These are phyloP conservation scores for Streptopelia turtur DNA, from an alignment of 2,797 vertebrate species.

Conservation along the genomic window DNA sequence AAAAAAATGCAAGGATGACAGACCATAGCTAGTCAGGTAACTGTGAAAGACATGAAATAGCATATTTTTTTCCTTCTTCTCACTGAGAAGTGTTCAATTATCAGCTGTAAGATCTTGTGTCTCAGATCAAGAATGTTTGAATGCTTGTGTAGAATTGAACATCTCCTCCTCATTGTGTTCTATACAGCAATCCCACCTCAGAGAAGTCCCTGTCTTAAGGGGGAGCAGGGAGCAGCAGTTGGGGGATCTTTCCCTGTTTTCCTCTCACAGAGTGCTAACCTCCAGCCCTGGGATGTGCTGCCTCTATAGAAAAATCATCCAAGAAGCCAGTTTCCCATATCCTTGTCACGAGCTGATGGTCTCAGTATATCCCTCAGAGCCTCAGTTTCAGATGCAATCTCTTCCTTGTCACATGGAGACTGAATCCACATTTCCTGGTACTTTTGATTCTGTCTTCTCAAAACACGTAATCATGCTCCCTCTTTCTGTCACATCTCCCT, in stretches of 20 bases:
- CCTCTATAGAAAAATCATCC: background rate
- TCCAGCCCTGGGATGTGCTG: background rate
- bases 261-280: background rate
- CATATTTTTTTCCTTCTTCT: conserved; percentile 6
- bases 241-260: background rate
- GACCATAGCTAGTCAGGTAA: conserved; percentile 5
- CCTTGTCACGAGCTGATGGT: background rate
- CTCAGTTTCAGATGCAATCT: background rate
- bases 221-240: background rate
- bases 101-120: conserved; percentile 36
- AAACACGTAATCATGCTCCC: background rate
- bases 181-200: background rate
- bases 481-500: background rate
- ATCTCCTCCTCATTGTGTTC: background rate
- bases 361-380: background rate
- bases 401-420: background rate
- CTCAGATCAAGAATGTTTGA: conserved; percentile 7
- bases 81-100: conserved; percentile 51
- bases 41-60: conserved; percentile 60
- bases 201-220: background rate
- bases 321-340: background rate
- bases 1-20: conserved; percentile 16
- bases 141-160: background rate
- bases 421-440: background rate
- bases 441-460: background rate